Base-by-base conservation (phyloP, 2,113 vertebrate genomes). In the Galbula dea region DNA sequence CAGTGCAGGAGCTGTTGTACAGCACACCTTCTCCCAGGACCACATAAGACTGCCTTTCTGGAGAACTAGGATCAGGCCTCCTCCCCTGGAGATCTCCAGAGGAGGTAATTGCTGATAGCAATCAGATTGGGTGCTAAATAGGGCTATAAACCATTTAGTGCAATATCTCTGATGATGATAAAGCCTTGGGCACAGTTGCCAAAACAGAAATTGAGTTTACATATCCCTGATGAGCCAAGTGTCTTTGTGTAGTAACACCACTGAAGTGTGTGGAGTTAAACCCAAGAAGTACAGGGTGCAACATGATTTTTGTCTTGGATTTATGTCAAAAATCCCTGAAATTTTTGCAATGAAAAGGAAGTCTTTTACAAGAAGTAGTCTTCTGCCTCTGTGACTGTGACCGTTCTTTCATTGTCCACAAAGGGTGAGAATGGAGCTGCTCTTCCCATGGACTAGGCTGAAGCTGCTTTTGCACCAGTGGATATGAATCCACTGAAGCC, bases 121-220 rank as follows among this genome's bases (percentile, higher is more conserved):
- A 49, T 94, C 84, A 84, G 62, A 63, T 78, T 68, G 77, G 92
- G 89, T 75, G 75, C 74, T 96, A 82, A 95, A 78, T n/a, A 82
- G 81, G 52, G 54, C 59, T 73, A 82, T 51, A 76, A 93, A 86
- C 71, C 74, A 37, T 84, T 85, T 82, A 79, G 74, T 80, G 88
- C 81, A 95, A 66, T 89, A 84, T 74, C 54, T 83, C 68, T 73
- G 73, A 54, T 52, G 81, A 65, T 93, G 90, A 68, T 76, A 82
- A 90, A 95, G 88, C 86, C 77, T 66, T 87, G 77, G 83, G 66
- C 9, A 11, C 62, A 49, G 52, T 77, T 93, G 89, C 80, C 90
- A 87, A 82, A 93, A 49, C 62, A 83, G 48, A 89, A 72, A 57
- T 90, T 77, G 65, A 72, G 66, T 92, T 92, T 94, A 86, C 54